Evolutionary conservation across 2,888 invertebrate genomes (phyloP).

Genomic region (Chrysina gloriosa): DNA sequence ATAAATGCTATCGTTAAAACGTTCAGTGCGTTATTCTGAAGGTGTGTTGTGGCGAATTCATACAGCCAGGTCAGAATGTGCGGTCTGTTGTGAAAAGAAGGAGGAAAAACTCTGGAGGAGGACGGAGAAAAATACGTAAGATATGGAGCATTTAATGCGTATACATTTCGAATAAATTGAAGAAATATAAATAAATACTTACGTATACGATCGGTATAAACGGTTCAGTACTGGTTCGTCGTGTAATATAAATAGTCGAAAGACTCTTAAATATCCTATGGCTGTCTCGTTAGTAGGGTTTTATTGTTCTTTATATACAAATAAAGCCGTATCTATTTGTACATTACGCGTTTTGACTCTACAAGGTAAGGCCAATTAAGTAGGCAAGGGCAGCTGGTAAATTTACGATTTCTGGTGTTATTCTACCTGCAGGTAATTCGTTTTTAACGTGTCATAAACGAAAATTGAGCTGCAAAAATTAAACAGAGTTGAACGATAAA

Average conservation of each 20-base stretch:
- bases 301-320: constrained; percentile 32
- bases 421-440: no score
- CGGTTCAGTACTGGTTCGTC: constrained; percentile 17
- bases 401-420: constrained; percentile 2
- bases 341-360: constrained; percentile 13
- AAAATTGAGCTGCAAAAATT: no score
- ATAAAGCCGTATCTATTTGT: constrained; percentile 30
- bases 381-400: background rate
- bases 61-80: background rate
- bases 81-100: background rate
- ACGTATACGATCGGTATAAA: constrained; percentile 8
- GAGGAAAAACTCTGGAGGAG: background rate
- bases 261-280: constrained; percentile 21
- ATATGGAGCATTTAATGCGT: constrained; percentile 9
- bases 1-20: constrained; percentile 16
- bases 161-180: constrained; percentile 23
- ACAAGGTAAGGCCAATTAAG: constrained; percentile 20
- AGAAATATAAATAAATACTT: constrained; percentile 32
- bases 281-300: constrained; percentile 8
- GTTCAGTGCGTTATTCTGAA: background rate
- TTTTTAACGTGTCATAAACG: no score
- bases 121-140: constrained; percentile 16
- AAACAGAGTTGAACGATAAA: no score
- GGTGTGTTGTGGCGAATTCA: background rate
- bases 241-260: constrained; percentile 26